A percentile compares a stretch with the other conserved stretches of the same genome.
Evolutionary conservation across 2,113 vertebrate genomes (phyloP).

Genomic region (Rattus norvegicus): GRCr8 NC_086023.1:106129001-106129500

Average conservation of each 20-base stretch:
- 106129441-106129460: too few species aligned
- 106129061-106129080: background rate
- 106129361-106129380: background rate
- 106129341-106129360: background rate
- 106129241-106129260: background rate
- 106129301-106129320: background rate
- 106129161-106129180: background rate
- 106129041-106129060: background rate
- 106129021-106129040: background rate
- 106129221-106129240: background rate
- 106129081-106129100: background rate
- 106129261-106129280: too few species aligned
- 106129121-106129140: background rate
- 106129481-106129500: too few species aligned
- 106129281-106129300: background rate
- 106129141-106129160: background rate
- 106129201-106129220: background rate
- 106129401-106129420: too few species aligned
- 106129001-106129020: background rate
- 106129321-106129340: background rate
- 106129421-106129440: too few species aligned
- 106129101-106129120: background rate
- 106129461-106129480: too few species aligned
- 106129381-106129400: too few species aligned
- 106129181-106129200: slow-evolving; percentile 1